These are phyloP conservation scores for Haliclystus octoradiatus DNA, from an alignment of 30 jellyfish, hydroid and myxozoan genomes.

Conservation along the genomic window DNA sequence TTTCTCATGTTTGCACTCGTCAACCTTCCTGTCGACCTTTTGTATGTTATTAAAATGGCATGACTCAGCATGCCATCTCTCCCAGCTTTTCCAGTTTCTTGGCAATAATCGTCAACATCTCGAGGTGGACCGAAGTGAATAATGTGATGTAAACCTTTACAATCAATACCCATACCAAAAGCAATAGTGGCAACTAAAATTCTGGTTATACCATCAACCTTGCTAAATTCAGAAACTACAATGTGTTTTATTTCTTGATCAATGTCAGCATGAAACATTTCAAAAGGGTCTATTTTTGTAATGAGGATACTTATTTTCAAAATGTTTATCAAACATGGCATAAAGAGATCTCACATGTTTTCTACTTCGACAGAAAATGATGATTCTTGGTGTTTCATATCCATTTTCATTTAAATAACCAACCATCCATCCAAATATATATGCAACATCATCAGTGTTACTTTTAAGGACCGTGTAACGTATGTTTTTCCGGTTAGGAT, in stretches of 20 bases:
- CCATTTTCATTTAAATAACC: slow-evolving; percentile 5
- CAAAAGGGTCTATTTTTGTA: slow-evolving; percentile 2
- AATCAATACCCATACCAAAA: slow-evolving; percentile 21
- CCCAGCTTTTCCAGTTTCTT: slow-evolving; percentile 25
- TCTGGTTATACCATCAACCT: too few species aligned
- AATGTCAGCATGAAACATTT: slow-evolving; percentile 5
- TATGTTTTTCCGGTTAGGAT: too few species aligned
- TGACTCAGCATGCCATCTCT: slow-evolving; percentile 15
- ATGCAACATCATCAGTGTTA: too few species aligned
- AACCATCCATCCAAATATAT: too few species aligned
- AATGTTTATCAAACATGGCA: too few species aligned
- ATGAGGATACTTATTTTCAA: background rate
- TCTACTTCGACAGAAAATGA: slow-evolving; percentile 2
- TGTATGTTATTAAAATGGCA: slow-evolving; percentile 6
- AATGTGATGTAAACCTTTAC: slow-evolving; percentile 6
- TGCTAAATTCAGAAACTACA: too few species aligned
- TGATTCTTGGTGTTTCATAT: slow-evolving; percentile 4
- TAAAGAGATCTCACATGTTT: slow-evolving; percentile 2
- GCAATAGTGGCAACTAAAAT: slow-evolving; percentile 19
- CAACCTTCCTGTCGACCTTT: too few species aligned
- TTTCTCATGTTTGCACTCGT: too few species aligned
- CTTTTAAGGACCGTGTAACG: too few species aligned
- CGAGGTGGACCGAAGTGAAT: slow-evolving; percentile 23
- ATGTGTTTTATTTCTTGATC: slow-evolving; percentile 5
- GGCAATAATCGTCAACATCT: too few species aligned